These are phyloP conservation scores for Apteryx mantelli DNA, from an alignment of 2,113 vertebrate species.

Conservation along the genomic window DNA sequence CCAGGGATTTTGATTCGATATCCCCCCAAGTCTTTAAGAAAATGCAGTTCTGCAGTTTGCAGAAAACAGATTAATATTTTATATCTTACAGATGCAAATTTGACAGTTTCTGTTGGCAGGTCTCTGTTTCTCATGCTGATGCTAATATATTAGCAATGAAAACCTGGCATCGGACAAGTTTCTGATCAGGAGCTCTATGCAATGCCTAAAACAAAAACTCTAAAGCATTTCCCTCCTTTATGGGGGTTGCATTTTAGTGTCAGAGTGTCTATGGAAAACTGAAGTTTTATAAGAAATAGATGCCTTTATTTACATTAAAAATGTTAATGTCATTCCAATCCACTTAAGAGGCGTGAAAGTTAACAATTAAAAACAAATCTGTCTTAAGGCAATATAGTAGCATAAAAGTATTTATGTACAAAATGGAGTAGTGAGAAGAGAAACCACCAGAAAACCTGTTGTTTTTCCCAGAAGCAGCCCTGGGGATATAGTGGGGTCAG, in stretches of 20 bases:
- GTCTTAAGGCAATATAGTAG: not conserved
- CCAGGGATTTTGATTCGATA: not conserved
- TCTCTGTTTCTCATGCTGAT: not conserved
- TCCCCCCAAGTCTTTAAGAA: not conserved
- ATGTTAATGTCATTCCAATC: not conserved
- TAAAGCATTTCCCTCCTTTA: not conserved
- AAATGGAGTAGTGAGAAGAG: not conserved
- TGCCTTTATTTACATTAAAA: not conserved
- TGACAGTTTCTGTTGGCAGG: not conserved
- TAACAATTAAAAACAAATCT: not conserved
- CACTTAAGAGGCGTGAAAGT: not conserved
- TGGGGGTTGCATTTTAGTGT: not conserved
- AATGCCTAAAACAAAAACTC: not conserved
- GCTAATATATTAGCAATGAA: not conserved
- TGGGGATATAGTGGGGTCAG: not conserved
- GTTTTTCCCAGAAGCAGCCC: not conserved
- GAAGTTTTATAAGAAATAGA: not conserved
- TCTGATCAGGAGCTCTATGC: not conserved
- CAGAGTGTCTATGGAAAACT: not conserved
- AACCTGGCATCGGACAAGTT: not conserved
- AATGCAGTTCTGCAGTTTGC: not conserved
- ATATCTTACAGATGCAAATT: not conserved
- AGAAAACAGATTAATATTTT: slow-evolving; percentile 10
- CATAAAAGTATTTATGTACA: not conserved
- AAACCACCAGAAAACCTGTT: not conserved